Evolutionary conservation across 2,888 invertebrate species (phyloP), one percentile per base, ranked within the genome.

Genomic region (Sturmia bella): DNA sequence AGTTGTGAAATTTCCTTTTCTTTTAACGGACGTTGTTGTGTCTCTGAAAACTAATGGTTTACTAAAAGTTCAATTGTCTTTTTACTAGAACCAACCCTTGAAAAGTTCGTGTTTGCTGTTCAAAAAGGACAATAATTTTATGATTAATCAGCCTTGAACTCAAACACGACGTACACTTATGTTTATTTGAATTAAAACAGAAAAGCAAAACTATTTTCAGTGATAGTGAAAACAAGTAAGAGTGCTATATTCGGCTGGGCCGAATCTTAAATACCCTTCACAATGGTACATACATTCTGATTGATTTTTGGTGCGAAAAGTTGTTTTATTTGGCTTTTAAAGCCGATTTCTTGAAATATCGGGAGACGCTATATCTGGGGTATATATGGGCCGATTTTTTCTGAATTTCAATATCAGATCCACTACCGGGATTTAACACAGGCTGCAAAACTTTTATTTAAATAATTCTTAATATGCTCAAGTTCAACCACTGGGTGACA

Each of bases 61-160:
- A 81, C 78, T 82, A 70, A 48, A 9, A 57, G 39, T 19, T 17
- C n/a, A n/a, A 54, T 45, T 27, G 48, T 45, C 41, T 43, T 3
- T 1, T 54, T 59, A 70, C 9, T 9, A 3, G 27, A 50, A 54
- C 41, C 13, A 6, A 59, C 24, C 45, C 27, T 45, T 52, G 70
- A 66, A 43, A 50, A 24, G 43, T 54, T 37, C 45, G 45, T 72
- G 61, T 79, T 50, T 11, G 37, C 15, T 2, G 41, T 48, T 24
- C 63, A 73, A 32, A 66, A 19, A 73, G 63, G 73, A 77, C 73
- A 82, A 63, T 45, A 1, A 73, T 37, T 41, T 63, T 69, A 74
- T 56, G 74, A 52, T 52, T 54, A 82, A 72, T 77, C 39, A 76
- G 50, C 59, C 63, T 48, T 82, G 66, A 32, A 45, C 52, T 39